phyloP scores from a whole-genome alignment of 2,113 vertebrate genomes.

The Triplophysa siluroides region DNA sequence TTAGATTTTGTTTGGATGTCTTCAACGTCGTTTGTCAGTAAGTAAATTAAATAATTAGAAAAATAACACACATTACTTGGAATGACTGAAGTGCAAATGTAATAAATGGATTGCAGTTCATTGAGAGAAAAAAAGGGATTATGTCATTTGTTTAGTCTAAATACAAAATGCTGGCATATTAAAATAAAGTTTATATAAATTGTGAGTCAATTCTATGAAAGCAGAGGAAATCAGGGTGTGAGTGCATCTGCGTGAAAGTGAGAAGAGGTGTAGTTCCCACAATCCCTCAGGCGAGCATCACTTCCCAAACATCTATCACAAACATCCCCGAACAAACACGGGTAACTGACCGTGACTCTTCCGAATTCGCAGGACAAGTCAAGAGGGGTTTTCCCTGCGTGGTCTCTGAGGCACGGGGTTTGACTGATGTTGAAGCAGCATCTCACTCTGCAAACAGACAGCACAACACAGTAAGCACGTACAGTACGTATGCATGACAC shows the following conservation, averaged over 20 bases:
- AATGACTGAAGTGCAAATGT: no score
- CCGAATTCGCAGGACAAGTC: constrained; percentile 98
- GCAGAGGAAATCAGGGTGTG: constrained; percentile 11
- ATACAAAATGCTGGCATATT: neutral
- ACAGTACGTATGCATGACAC: neutral
- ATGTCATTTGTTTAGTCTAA: neutral
- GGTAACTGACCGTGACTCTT: constrained; percentile 86
- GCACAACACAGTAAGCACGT: constrained; percentile 23
- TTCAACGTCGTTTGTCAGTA: no score
- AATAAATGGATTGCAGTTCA: no score
- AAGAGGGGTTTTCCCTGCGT: constrained; percentile 91
- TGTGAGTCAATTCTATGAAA: neutral
- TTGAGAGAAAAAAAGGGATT: no score
- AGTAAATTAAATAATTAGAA: no score
- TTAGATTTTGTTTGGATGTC: no score
- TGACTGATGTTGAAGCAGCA: constrained; percentile 95
- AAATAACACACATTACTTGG: no score
- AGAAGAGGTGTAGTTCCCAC: constrained; percentile 2
- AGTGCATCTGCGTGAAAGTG: neutral
- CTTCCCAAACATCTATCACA: constrained; percentile 8
- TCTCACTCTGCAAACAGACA: constrained; percentile 75
- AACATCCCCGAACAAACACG: constrained; percentile 28
- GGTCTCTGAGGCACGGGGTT: constrained; percentile 96
- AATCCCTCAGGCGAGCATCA: neutral
- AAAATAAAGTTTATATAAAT: no score